Evolutionary conservation across 1,140 invertebrate species (phyloP).

Genomic region (Ooceraea biroi): DNA sequence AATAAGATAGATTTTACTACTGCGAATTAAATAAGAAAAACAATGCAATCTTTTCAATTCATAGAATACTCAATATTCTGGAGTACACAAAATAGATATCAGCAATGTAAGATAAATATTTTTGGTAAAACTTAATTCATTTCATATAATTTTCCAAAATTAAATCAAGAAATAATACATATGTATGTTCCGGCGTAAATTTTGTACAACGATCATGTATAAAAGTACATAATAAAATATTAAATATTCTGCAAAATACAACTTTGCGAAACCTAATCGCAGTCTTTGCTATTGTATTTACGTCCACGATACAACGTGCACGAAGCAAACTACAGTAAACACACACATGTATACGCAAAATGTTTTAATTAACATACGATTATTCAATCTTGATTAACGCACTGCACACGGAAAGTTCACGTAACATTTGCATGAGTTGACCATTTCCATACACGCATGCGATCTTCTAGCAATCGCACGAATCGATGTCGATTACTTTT

Average conservation of each 20-base stretch:
- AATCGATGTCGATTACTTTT: background rate
- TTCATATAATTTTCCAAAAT: too few species aligned
- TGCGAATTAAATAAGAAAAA: background rate
- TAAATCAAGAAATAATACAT: too few species aligned
- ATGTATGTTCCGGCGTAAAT: too few species aligned
- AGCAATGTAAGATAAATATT: too few species aligned
- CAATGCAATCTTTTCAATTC: background rate
- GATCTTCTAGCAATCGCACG: background rate
- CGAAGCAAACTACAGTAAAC: conserved; percentile 47
- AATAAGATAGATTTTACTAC: background rate
- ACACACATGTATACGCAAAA: conserved; percentile 46
- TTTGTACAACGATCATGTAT: background rate
- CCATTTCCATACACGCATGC: conserved; percentile 23
- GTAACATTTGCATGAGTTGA: conserved; percentile 58
- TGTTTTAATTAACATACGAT: conserved; percentile 62
- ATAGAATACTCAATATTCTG: too few species aligned
- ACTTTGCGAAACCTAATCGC: too few species aligned
- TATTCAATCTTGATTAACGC: conserved; percentile 59
- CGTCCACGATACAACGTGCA: too few species aligned
- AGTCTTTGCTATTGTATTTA: conserved; percentile 23
- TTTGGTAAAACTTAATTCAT: too few species aligned
- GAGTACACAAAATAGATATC: too few species aligned
- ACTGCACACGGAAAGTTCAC: conserved; percentile 49
- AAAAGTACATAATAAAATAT: background rate
- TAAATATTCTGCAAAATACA: too few species aligned